These are phyloP conservation scores for Heliconius eleuchia DNA, from an alignment of 1,140 invertebrate species.

Conservation along the genomic window DNA sequence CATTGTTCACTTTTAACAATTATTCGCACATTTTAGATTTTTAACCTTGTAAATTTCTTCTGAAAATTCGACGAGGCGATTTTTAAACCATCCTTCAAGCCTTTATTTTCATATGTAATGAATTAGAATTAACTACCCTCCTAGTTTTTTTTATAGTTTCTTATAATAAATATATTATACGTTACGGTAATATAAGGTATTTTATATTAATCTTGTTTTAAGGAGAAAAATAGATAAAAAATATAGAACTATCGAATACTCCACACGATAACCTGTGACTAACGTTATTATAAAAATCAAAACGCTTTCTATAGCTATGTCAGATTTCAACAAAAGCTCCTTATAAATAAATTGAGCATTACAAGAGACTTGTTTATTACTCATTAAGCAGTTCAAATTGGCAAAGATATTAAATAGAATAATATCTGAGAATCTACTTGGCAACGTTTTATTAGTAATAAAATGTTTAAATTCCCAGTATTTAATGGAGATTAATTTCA, in stretches of 20 bases:
- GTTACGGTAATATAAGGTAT: too few species aligned
- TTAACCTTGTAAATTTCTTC: too few species aligned
- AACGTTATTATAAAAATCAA: not conserved
- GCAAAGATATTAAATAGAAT: slow-evolving; percentile 11
- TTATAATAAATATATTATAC: too few species aligned
- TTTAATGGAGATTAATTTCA: slow-evolving; percentile 16
- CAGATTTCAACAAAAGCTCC: not conserved
- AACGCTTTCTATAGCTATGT: not conserved
- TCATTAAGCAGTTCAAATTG: slow-evolving; percentile 10
- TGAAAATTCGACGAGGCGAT: too few species aligned
- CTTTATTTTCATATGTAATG: too few species aligned
- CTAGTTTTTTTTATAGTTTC: too few species aligned
- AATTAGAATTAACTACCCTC: too few species aligned
- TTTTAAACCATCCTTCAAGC: too few species aligned
- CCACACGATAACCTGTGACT: not conserved
- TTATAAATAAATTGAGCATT: slow-evolving; percentile 6
- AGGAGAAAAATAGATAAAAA: too few species aligned
- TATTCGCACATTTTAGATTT: not conserved
- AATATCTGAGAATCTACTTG: not conserved
- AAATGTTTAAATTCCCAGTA: slow-evolving; percentile 23
- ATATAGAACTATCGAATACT: too few species aligned
- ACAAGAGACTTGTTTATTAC: slow-evolving; percentile 14
- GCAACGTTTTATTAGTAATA: slow-evolving; percentile 20
- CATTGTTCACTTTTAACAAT: not conserved
- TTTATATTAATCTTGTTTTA: too few species aligned